Percentiles rank a stretch among this genome's conserved stretches.
Conservation (phyloP, 1,140 invertebrate species). For the Zaprionus nigranus region DNA sequence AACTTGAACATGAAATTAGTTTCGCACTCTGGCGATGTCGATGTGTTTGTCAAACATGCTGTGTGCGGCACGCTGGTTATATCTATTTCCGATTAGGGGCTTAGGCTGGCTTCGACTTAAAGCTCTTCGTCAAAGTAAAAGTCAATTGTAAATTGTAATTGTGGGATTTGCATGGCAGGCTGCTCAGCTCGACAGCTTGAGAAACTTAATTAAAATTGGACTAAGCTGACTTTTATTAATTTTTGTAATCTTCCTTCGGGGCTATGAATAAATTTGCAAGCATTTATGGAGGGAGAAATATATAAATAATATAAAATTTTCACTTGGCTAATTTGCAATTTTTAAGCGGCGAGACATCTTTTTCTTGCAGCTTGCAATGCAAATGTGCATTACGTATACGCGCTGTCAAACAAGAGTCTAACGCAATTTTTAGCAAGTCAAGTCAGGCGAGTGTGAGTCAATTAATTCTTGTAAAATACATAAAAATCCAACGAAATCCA, state of each 20-base stretch:
- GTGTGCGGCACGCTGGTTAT: slow-evolving; percentile 4
- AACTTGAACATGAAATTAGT: slow-evolving; percentile 26
- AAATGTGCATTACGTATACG: slow-evolving; percentile 51
- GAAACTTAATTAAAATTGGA: slow-evolving; percentile 70
- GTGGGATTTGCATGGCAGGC: slow-evolving; percentile 50
- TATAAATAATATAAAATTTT: slow-evolving; percentile 58
- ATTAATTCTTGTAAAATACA: slow-evolving; percentile 75
- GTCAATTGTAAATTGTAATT: slow-evolving; percentile 73
- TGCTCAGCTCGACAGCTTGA: slow-evolving; percentile 19
- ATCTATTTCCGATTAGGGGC: slow-evolving; percentile 18
- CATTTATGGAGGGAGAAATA: slow-evolving; percentile 53
- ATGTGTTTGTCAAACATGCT: background rate
- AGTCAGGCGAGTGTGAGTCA: slow-evolving; percentile 59
- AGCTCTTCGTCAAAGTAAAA: slow-evolving; percentile 45
- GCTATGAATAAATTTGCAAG: slow-evolving; percentile 72
- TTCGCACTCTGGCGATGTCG: slow-evolving; percentile 1
- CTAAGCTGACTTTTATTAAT: slow-evolving; percentile 76
- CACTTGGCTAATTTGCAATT: slow-evolving; percentile 74
- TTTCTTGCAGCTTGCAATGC: slow-evolving; percentile 18
- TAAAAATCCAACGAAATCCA: slow-evolving; percentile 51
- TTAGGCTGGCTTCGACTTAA: slow-evolving; percentile 18
- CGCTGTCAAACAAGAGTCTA: slow-evolving; percentile 67
- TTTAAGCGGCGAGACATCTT: slow-evolving; percentile 45
- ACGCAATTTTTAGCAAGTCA: slow-evolving; percentile 25
- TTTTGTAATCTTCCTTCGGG: slow-evolving; percentile 66